Evolutionary conservation across 2,113 vertebrate genomes (phyloP), one percentile per base, ranked within the genome.

Genomic region (Campylomormyrus tamandua): DNA sequence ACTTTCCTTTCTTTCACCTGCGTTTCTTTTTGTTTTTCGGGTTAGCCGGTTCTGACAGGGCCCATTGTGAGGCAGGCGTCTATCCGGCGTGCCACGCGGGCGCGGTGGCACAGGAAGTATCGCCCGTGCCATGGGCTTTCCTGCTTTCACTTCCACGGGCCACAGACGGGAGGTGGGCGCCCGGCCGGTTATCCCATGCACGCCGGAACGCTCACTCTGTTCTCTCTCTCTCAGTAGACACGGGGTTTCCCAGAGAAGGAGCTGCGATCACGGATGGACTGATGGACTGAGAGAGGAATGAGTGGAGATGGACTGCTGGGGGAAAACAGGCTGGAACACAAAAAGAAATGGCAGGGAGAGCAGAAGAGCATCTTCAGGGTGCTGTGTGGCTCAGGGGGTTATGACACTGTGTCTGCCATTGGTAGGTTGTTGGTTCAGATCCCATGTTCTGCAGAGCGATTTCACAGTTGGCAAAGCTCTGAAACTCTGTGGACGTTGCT

Each of bases 1-100:
- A 93, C 91, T 95, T 95, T 95, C 90, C 89, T 88, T 90, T 39
- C 90, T 89, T 84, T 74, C 42, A 89, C 77, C 90, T 21, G 56
- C 88, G 92, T 95, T 94, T 90, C 80, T 92, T 84, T 84, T 42
- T 10, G 50, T 21, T 48, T 39, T 42, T 6, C 15, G 42, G 5
- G 4, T 42, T 17, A 84, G 83, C n/a, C 3, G 19, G 49, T 39
- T 83, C 49, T 42, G 77, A 89, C 89, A 46, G 83, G 48, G 89
- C 35, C 74, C 13, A 27, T 31, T 46, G 52, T 31, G 77, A 49
- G 31, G 46, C 62, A 19, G 83, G 50, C 27, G 11, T 13, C 62
- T 31, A 7, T 31, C 19, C 87, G 27, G 9, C 62, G 58, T 8
- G 27, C 3, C 27, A 88, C 27, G 17, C 24, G 49, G 31, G n/a